Percentiles rank a stretch among this genome's conserved stretches.
phyloP scores from a whole-genome alignment of 2,797 vertebrate genomes.

The Xerus rutilus region DNA sequence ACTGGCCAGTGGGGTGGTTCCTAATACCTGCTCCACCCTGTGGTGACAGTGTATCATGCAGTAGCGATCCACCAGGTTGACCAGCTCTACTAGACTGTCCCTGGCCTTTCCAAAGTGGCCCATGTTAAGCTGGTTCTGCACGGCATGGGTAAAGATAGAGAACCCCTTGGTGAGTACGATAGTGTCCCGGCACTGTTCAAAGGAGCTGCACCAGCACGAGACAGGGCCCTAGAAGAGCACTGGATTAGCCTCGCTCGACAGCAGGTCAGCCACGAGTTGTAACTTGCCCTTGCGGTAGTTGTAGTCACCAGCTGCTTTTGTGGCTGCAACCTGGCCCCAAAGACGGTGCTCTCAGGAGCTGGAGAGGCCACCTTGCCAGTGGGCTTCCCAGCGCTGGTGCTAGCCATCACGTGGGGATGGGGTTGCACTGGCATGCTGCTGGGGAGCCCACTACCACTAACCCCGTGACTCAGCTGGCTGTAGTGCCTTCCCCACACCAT shows the following conservation, averaged over 20 bases:
- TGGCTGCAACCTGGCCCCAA: constrained; percentile 90
- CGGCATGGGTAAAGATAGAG: constrained; percentile 97
- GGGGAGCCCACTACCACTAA: constrained; percentile 86
- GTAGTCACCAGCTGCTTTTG: constrained; percentile 95
- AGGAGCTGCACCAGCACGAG: constrained; percentile 91
- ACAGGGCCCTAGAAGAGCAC: constrained; percentile 93
- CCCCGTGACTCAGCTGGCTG: constrained; percentile 90
- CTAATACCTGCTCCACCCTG: constrained; percentile 97
- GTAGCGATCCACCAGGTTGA: constrained; percentile 97
- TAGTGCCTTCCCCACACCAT: constrained; percentile 92
- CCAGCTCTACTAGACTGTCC: constrained; percentile 96
- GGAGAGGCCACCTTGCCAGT: constrained; percentile 91
- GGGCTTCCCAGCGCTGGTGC: constrained; percentile 95
- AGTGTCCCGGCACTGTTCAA: constrained; percentile 98
- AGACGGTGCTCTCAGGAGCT: constrained; percentile 85
- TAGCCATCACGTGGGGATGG: constrained; percentile 94
- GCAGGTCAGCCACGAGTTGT: constrained; percentile 99
- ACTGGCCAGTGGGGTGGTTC: constrained; percentile 88
- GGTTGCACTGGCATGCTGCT: constrained; percentile 90
- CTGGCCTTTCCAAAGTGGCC: constrained; percentile 95
- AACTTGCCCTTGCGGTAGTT: constrained; percentile 97
- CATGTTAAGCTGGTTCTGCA: constrained; percentile 99
- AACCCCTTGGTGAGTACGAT: constrained; percentile 98
- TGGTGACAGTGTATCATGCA: constrained; percentile 97
- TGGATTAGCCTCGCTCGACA: constrained; percentile 97